Percentiles rank a stretch among this genome's conserved stretches.
These are phyloP conservation scores for Aeoliscus strigatus DNA, from an alignment of 2,797 vertebrate genomes.

Conservation along the genomic window DNA sequence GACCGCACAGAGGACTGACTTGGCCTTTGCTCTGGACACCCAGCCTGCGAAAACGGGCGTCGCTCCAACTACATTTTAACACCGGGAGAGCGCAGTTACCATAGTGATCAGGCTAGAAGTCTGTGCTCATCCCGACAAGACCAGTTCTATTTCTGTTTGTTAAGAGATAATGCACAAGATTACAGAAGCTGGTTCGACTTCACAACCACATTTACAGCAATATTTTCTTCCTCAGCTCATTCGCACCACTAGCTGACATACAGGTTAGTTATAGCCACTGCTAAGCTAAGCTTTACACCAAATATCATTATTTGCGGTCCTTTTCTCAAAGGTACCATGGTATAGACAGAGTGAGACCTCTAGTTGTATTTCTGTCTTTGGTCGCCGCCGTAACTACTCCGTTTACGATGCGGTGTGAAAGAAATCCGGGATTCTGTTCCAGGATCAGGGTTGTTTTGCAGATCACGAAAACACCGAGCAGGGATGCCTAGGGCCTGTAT, in stretches of 20 bases:
- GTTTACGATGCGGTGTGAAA: constrained; percentile 41
- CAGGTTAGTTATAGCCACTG: no score
- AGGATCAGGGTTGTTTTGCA: constrained; percentile 68
- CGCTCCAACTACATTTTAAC: constrained; percentile 39
- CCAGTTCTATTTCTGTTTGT: not conserved
- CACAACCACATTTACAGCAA: no score
- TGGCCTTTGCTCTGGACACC: constrained; percentile 9
- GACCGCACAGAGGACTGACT: constrained; percentile 36
- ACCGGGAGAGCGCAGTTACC: constrained; percentile 31
- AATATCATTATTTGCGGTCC: not conserved
- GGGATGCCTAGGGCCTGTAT: constrained; percentile 4
- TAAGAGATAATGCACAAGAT: no score
- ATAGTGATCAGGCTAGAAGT: constrained; percentile 30
- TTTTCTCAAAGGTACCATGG: not conserved
- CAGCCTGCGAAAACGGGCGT: constrained; percentile 32
- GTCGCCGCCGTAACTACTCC: constrained; percentile 41
- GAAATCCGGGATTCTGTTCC: constrained; percentile 55
- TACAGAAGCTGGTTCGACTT: no score
- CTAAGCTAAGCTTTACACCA: no score
- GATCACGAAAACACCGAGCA: constrained; percentile 17
- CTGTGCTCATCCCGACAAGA: constrained; percentile 8
- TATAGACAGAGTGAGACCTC: constrained; percentile 50
- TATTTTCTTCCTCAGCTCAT: not conserved
- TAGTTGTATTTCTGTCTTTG: not conserved
- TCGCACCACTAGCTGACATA: no score